Conservation (phyloP, 2,888 invertebrate species). For the Nycteola revayana region DNA sequence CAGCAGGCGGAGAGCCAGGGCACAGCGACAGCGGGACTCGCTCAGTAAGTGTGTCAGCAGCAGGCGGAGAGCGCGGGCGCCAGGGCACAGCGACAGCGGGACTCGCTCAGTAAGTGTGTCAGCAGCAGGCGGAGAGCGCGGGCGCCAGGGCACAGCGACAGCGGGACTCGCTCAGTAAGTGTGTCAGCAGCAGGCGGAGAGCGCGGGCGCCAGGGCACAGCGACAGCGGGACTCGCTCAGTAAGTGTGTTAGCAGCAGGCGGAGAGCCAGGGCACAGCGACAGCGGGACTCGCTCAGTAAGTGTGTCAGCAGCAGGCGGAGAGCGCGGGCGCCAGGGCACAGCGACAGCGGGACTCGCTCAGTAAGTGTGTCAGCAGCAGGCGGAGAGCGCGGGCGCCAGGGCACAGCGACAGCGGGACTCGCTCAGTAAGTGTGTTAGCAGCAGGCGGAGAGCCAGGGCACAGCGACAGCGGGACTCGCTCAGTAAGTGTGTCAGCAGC, state of each 20-base stretch:
- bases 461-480: no score
- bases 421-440: constrained; percentile 33
- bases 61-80: no score
- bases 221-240: constrained; percentile 12
- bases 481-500: no score
- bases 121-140: constrained; percentile 41
- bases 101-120: no score
- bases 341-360: constrained; percentile 35
- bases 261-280: constrained; percentile 54
- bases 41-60: no score
- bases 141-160: no score
- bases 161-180: no score
- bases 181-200: constrained; percentile 32
- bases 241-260: constrained; percentile 29
- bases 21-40: no score
- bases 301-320: constrained; percentile 43
- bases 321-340: constrained; percentile 28
- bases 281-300: constrained; percentile 38
- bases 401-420: constrained; percentile 33
- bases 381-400: constrained; percentile 39
- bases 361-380: constrained; percentile 37
- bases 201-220: no score
- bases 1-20: not conserved
- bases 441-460: no score
- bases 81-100: no score